A percentile compares a stretch with the other conserved stretches of the same genome.
Evolutionary conservation across 92 coral and sea anemone genomes (phyloP).

Genomic region (Heteractis magnifica): DNA sequence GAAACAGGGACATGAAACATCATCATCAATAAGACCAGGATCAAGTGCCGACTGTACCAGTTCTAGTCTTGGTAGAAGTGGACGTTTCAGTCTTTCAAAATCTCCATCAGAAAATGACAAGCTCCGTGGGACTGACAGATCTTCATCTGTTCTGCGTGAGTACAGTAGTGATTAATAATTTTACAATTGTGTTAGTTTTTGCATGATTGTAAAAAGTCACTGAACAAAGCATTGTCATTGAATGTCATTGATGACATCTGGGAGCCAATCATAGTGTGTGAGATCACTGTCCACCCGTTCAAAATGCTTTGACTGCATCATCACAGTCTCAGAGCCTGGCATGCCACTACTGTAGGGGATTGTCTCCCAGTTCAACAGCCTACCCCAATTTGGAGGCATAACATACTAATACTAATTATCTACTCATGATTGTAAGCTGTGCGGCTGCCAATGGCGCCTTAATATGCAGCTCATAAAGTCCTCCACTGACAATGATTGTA

Average conservation of each 20-base stretch:
- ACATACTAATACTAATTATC: too few species aligned
- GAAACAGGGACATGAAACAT: slow-evolving; percentile 44
- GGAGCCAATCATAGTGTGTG: neutral
- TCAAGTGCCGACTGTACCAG: slow-evolving; percentile 29
- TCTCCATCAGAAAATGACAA: slow-evolving; percentile 60
- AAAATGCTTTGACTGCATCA: too few species aligned
- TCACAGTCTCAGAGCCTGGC: too few species aligned
- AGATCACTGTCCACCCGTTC: too few species aligned
- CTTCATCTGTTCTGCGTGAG: slow-evolving; percentile 70
- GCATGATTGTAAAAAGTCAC: too few species aligned
- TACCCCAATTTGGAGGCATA: too few species aligned
- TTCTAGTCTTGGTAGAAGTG: slow-evolving; percentile 33
- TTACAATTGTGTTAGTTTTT: neutral
- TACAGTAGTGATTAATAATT: neutral
- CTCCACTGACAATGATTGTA: too few species aligned
- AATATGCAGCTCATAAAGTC: too few species aligned
- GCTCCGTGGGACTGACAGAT: slow-evolving; percentile 28
- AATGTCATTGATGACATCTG: neutral
- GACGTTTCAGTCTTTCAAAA: slow-evolving; percentile 38
- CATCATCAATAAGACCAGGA: slow-evolving; percentile 49
- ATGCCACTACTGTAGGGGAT: too few species aligned
- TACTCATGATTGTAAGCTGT: too few species aligned
- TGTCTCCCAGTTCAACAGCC: too few species aligned
- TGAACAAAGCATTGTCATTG: neutral
- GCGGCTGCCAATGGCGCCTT: too few species aligned